Base-by-base conservation (phyloP, 2,888 invertebrate species). In the Myathropa florea region DNA sequence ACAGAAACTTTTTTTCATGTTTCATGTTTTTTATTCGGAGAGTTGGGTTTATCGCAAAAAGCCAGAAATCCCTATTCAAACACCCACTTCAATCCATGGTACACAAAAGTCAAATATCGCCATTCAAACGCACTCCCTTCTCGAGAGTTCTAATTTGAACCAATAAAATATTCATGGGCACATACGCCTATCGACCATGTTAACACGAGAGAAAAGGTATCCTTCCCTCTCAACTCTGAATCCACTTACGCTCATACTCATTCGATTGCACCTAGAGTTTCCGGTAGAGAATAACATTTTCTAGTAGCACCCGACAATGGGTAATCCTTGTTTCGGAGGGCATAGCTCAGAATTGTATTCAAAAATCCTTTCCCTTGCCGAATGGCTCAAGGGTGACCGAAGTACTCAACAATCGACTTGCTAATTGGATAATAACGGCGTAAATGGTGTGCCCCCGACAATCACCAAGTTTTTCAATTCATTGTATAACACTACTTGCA, bases 371-470 rank as follows among this genome's bases (percentile, higher is more conserved):
- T 9, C 12, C 57, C 24, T 12, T 7, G 10, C 10, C 24, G 23
- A 12, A 23, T 70, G 64, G 21, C 36, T 65, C 57, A 65, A 60
- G 64, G 59, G 75, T 65, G 21, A 59, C 70, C 75, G 28, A 70
- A 63, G 39, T 28, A 72, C 46, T 53, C 24, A 60, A 85, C 72
- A 85, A 85, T 82, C 73, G 70, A 85, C 82, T 77, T 63, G 70
- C 85, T 82, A 82, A 85, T 82, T 85, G 82, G 82, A 82, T 82
- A 85, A 78, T 82, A 73, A 82, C 77, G 60, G 73, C 73, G 73
- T 78, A 82, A 82, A 72, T 81, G 30, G 72, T 72, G 68, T 73
- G 68, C 78, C 77, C 65, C 55, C 64, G 4, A 26, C 36, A 30
- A 39, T 55, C 23, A 75, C n/a, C 55, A 81, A 55, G 36, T 18